Evolutionary conservation across 2,797 vertebrate genomes (phyloP), one percentile per base, ranked within the genome.

Genomic region (Alca torda): DNA sequence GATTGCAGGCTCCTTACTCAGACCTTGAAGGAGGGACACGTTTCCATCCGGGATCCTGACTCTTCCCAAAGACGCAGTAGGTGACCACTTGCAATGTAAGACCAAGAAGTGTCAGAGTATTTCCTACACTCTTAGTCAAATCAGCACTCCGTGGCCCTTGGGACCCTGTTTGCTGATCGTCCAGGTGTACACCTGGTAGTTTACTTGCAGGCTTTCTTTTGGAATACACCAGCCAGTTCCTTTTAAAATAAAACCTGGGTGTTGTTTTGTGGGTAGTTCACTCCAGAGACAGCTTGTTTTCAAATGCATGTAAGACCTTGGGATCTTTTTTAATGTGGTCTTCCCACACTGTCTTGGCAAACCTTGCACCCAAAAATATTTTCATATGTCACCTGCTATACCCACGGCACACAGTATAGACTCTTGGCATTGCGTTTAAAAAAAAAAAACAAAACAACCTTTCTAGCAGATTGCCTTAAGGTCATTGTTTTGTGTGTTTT

Each of bases 1-100:
- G 45, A 9, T n/a, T 79, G 16, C 50, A 84, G n/a, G 12, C 35
- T 63, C 16, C 53, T 89, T 67, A 18, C 3, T 63, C n/a, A 78
- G 18, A 23, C 41, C 43, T 65, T 11, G 41, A 63, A 84, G 15
- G 31, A 65, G 37, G 3, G 23, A 57, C 5, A 6, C 0, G 0
- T 65, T 91, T 74, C 33, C 9, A 12, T 45, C 35, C 0, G 0
- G 35, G 35, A 26, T 56, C 39, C 20, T 57, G 33, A 14, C 14
- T 84, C 53, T 51, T 81, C 67, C 45, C 21, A 60, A 39, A 53
- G 16, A 24, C 23, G 59, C 48, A 35, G 5, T 4, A 51, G 11
- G 28, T 26, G 57, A 25, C 13, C 6, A 13, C 30, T 61, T 50
- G 11, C 41, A 48, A 4, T 17, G 12, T 43, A 48, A 69, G 75